phyloP scores from a whole-genome alignment of 2,888 invertebrate genomes.

The Cataglyphis albicans region DNA sequence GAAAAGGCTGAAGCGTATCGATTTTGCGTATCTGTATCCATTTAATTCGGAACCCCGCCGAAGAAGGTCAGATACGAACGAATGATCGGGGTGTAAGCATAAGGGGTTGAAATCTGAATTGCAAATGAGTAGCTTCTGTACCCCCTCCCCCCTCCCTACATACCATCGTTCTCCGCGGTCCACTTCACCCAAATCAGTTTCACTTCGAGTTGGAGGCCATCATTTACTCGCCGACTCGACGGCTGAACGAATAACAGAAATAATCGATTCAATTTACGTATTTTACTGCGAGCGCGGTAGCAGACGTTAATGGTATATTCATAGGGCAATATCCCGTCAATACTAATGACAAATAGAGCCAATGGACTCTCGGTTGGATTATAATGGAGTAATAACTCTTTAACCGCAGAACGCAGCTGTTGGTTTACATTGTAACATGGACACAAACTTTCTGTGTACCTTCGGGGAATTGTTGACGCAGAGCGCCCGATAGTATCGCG shows the following conservation, averaged over 20 bases:
- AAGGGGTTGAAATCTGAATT: constrained; percentile 82
- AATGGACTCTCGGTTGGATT: constrained; percentile 71
- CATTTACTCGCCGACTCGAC: constrained; percentile 70
- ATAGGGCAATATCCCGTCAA: constrained; percentile 78
- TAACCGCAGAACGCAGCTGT: constrained; percentile 63
- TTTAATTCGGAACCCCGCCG: constrained; percentile 75
- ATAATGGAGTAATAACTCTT: constrained; percentile 75
- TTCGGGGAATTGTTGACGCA: constrained; percentile 66
- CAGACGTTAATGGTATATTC: constrained; percentile 77
- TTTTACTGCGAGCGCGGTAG: constrained; percentile 73
- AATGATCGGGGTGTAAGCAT: constrained; percentile 74
- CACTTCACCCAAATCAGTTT: constrained; percentile 78
- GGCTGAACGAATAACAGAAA: constrained; percentile 72
- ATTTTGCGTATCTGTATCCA: constrained; percentile 77
- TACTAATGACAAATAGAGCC: constrained; percentile 74
- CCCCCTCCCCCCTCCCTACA: constrained; percentile 34
- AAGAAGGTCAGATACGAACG: constrained; percentile 69
- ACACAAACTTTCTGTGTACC: constrained; percentile 69
- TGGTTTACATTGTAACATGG: constrained; percentile 67
- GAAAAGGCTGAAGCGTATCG: constrained; percentile 72
- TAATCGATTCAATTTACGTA: constrained; percentile 82
- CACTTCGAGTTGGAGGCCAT: constrained; percentile 78
- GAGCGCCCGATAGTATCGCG: constrained; percentile 58
- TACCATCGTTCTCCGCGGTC: constrained; percentile 45
- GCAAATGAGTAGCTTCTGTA: constrained; percentile 76